A percentile compares a stretch with the other conserved stretches of the same genome.
These are phyloP conservation scores for Pitta sordida DNA, from an alignment of 2,113 vertebrate species.

Conservation along the genomic window DNA sequence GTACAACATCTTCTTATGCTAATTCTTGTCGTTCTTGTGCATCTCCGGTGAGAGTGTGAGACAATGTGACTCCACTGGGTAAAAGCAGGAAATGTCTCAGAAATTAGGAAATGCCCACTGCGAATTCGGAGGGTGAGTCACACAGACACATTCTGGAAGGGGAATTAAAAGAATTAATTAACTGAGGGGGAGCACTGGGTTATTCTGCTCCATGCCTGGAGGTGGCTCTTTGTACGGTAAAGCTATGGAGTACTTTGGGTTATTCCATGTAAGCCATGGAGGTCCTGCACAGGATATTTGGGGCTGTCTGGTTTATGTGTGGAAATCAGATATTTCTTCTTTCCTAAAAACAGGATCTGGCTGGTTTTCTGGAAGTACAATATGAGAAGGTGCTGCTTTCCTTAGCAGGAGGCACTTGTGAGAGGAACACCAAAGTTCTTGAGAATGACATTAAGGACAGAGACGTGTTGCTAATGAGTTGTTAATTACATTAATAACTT, in stretches of 20 bases:
- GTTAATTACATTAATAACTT: not conserved
- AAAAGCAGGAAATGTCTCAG: not conserved
- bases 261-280: not conserved
- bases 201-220: not conserved
- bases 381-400: accelerated
- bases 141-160: accelerated
- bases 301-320: not conserved
- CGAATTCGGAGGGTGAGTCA: not conserved
- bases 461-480: not conserved
- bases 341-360: not conserved
- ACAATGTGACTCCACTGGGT: not conserved
- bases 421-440: not conserved
- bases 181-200: not conserved
- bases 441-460: not conserved
- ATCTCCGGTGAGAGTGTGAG: not conserved
- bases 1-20: not conserved
- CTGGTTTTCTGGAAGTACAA: not conserved
- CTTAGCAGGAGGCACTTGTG: not conserved
- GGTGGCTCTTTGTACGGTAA: not conserved
- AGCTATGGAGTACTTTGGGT: not conserved
- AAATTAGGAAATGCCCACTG: not conserved
- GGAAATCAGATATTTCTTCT: not conserved
- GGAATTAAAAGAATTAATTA: not conserved
- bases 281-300: not conserved
- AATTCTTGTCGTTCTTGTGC: not conserved